These are phyloP conservation scores for Simalia tracyae DNA, from an alignment of 2,797 vertebrate genomes.

Conservation along the genomic window DNA sequence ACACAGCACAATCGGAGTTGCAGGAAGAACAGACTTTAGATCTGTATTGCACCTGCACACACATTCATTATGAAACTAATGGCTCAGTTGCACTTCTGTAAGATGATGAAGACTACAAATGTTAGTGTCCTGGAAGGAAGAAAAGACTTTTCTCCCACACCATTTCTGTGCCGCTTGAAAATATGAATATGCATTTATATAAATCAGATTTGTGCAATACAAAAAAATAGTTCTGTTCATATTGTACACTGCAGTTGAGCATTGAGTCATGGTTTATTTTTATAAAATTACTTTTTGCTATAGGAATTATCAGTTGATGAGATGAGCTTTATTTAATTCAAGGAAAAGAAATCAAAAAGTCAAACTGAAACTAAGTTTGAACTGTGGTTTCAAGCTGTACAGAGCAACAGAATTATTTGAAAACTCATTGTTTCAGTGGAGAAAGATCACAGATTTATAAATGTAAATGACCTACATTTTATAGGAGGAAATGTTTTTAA, in stretches of 20 bases:
- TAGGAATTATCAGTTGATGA: slow-evolving; percentile 65
- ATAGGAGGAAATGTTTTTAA: slow-evolving; percentile 81
- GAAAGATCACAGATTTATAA: slow-evolving; percentile 73
- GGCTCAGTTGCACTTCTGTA: slow-evolving; percentile 73
- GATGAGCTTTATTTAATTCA: slow-evolving; percentile 73
- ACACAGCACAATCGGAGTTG: slow-evolving; percentile 75
- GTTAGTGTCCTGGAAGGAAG: slow-evolving; percentile 69
- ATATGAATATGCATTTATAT: slow-evolving; percentile 56
- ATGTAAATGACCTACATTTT: slow-evolving; percentile 81
- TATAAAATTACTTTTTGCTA: slow-evolving; percentile 70
- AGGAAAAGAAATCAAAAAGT: slow-evolving; percentile 59
- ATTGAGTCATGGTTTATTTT: slow-evolving; percentile 66
- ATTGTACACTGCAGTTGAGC: slow-evolving; percentile 67
- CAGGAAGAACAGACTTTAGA: slow-evolving; percentile 72
- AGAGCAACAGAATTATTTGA: slow-evolving; percentile 75
- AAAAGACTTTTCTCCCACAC: slow-evolving; percentile 54
- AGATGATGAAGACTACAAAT: slow-evolving; percentile 72
- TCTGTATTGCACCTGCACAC: slow-evolving; percentile 65
- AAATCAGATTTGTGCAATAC: slow-evolving; percentile 66
- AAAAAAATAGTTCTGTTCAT: slow-evolving; percentile 68
- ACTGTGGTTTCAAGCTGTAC: slow-evolving; percentile 70
- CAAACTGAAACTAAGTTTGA: slow-evolving; percentile 73
- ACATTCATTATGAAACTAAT: slow-evolving; percentile 71
- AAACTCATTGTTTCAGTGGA: slow-evolving; percentile 75
- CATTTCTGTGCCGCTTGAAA: slow-evolving; percentile 68